phyloP scores from a whole-genome alignment of 2,888 invertebrate genomes.

The Chymomyza fuscimana region DNA sequence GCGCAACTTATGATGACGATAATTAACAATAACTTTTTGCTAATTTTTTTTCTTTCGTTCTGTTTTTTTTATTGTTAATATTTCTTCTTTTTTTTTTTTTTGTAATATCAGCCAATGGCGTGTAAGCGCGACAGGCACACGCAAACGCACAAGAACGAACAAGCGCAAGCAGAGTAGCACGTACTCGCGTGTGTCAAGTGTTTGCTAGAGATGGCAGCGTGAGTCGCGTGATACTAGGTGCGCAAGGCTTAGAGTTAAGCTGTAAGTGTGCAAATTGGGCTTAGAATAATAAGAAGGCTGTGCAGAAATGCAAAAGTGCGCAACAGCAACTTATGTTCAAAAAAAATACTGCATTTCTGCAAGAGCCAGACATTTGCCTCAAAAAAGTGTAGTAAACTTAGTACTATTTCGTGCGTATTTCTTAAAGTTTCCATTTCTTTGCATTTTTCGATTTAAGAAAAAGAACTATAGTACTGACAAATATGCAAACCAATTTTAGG shows the following conservation, averaged over 20 bases:
- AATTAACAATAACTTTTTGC: slow-evolving; percentile 10
- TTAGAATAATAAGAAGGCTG: too few species aligned
- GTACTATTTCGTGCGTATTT: too few species aligned
- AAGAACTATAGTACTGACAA: too few species aligned
- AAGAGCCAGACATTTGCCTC: too few species aligned
- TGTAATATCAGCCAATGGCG: slow-evolving; percentile 45
- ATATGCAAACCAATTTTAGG: too few species aligned
- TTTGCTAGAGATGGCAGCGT: background rate
- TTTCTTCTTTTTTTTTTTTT: slow-evolving; percentile 1
- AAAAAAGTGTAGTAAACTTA: too few species aligned
- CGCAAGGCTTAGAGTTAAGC: background rate
- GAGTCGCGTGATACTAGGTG: background rate
- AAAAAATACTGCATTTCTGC: too few species aligned
- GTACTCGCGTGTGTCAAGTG: background rate
- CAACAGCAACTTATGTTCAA: too few species aligned
- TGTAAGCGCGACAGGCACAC: slow-evolving; percentile 33
- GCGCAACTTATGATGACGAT: slow-evolving; percentile 38
- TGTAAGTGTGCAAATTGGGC: background rate
- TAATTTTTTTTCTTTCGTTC: background rate
- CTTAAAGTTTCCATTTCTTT: too few species aligned
- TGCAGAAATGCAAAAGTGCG: too few species aligned
- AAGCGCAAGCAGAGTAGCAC: background rate
- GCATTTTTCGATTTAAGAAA: too few species aligned
- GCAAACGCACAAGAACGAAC: slow-evolving; percentile 2
- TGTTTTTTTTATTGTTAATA: background rate